Evolutionary conservation across 2,888 invertebrate genomes (phyloP).

Genomic region (Augochlorella aurata): DNA sequence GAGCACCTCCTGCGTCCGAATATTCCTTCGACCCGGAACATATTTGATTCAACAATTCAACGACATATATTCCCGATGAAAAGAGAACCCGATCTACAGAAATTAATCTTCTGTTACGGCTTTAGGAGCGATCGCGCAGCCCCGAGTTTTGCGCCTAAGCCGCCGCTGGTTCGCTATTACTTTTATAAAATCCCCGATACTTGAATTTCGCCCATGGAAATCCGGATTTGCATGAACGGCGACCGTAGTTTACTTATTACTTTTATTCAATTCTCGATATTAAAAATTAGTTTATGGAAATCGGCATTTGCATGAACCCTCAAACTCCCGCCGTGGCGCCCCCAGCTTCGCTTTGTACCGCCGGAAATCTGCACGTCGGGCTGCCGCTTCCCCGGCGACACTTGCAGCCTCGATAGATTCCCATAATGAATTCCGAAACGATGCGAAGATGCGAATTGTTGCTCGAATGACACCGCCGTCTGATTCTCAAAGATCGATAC

Average conservation of each 20-base stretch:
- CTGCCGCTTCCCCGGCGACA: not conserved
- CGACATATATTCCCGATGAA: not conserved
- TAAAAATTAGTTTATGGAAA: constrained; percentile 8
- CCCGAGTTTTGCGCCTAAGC: not conserved
- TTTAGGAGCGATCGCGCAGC: not conserved
- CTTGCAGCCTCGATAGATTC: not conserved
- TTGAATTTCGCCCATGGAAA: not conserved
- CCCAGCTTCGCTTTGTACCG: not conserved
- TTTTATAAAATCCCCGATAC: not conserved
- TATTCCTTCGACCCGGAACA: not conserved
- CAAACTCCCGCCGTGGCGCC: not conserved
- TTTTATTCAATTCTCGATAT: constrained; percentile 9
- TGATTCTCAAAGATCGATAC: not conserved
- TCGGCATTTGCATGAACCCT: constrained; percentile 1
- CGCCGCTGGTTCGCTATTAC: not conserved
- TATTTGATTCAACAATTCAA: not conserved
- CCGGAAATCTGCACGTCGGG: not conserved
- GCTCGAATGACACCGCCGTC: not conserved
- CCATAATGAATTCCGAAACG: not conserved
- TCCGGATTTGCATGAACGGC: not conserved
- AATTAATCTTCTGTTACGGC: not conserved
- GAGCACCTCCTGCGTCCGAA: not conserved
- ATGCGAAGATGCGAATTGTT: not conserved
- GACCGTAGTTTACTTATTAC: not conserved
- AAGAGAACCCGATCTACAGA: not conserved